phyloP scores from a whole-genome alignment of 35 echinoderm and acorn worm species.

The Hemicentrotus pulcherrimus region DNA sequence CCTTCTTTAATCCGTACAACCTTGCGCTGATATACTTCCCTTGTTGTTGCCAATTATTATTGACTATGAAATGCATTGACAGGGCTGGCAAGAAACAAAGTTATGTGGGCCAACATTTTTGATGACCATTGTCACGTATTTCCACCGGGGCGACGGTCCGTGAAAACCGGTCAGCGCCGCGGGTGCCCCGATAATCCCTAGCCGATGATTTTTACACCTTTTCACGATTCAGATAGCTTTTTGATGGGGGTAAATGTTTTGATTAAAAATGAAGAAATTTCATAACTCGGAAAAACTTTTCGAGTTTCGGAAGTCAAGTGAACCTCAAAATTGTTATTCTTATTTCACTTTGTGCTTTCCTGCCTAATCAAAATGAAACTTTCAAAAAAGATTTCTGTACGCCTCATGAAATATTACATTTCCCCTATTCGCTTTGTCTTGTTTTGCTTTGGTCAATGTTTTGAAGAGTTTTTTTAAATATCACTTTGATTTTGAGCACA shows the following conservation, averaged over 20 bases:
- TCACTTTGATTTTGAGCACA: no score
- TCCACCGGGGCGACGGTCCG: slow-evolving; percentile 22
- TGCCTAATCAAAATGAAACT: neutral
- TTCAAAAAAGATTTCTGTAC: neutral
- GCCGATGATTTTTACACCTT: slow-evolving; percentile 16
- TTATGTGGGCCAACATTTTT: slow-evolving; percentile 14
- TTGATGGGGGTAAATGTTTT: neutral
- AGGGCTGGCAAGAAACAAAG: neutral
- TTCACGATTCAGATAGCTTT: neutral
- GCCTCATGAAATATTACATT: neutral
- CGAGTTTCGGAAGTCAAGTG: neutral
- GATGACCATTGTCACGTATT: slow-evolving; percentile 20
- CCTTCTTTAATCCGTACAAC: slow-evolving; percentile 5
- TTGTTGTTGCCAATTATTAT: slow-evolving; percentile 14
- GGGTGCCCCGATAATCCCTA: neutral
- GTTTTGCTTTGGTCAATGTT: no score
- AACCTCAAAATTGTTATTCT: neutral
- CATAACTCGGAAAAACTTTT: neutral
- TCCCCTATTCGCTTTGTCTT: no score
- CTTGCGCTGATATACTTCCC: neutral
- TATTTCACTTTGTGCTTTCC: neutral
- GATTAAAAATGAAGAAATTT: neutral
- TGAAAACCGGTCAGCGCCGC: slow-evolving; percentile 7
- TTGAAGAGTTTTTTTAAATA: no score
- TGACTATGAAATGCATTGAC: neutral